Evolutionary conservation across 1,140 invertebrate genomes (phyloP), one percentile per base, ranked within the genome.

Genomic region (Oedothorax gibbosus): DNA sequence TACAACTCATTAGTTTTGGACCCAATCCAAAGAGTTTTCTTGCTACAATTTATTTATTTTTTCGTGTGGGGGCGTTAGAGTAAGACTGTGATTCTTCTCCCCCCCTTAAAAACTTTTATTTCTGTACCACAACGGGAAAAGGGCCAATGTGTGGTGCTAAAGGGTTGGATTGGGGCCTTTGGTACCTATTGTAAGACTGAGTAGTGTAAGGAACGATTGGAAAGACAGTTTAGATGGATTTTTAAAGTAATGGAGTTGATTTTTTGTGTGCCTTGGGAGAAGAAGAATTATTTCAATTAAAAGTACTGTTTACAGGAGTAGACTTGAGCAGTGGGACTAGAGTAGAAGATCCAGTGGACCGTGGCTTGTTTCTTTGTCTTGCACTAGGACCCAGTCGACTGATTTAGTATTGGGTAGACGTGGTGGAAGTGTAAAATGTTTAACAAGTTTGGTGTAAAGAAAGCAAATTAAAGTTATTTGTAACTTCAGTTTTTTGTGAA

Each of bases 1-100:
- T 82, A 82, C 68, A 73, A 82, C 68, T 82, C 80, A 82, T 82
- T 82, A 82, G 80, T 82, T 82, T 82, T 82, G 80, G 80, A 82
- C 51, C 80, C 69, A 62, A 82, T 82, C 80, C 69, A 82, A 82
- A 69, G 68, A 73, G 80, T 82, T 82, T 82, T 82, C 69, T 12
- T 51, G 57, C 21, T 73, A 73, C 51, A 73, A 65, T 65, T 82
- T 77, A 35, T 72, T 71, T 71, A 7, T 71, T 54, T 53, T 82
- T 68, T 50, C 54, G 56, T 54, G 56, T 57, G 18, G 65, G 50
- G 80, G 80, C 57, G 80, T 62, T 53, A 54, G 60, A 82, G 69
- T 81, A 68, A 81, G 78, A 49, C 80, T 73, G 62, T 79, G 79
- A 82, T 73, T 72, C 69, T 73, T 49, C 35, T 62, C 18, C 12